These are phyloP conservation scores for Oxyura jamaicensis DNA, from an alignment of 2,113 vertebrate species.

Conservation along the genomic window DNA sequence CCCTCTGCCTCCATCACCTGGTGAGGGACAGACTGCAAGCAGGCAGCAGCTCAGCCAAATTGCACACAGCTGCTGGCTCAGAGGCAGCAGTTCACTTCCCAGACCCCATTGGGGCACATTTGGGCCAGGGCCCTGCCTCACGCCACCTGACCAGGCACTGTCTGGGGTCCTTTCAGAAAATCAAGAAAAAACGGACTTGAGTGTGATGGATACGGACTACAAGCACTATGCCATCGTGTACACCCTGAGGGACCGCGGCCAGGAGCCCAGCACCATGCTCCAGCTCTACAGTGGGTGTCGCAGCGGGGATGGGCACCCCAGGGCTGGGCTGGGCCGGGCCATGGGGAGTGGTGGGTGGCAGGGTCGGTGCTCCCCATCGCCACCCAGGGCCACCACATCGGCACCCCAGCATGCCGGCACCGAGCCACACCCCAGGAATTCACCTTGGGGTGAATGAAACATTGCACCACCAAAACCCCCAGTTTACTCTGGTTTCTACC, in stretches of 20 bases:
- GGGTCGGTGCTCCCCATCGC: background rate
- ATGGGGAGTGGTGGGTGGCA: fast-evolving
- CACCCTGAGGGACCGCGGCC: fast-evolving
- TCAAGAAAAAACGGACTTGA: background rate
- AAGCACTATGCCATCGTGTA: background rate
- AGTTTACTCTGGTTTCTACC: fast-evolving
- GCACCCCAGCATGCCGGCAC: background rate
- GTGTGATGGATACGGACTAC: background rate
- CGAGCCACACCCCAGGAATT: background rate
- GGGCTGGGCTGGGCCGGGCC: background rate
- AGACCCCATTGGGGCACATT: fast-evolving
- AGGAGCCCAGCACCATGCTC: fast-evolving
- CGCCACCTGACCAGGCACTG: fast-evolving
- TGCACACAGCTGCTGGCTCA: fast-evolving
- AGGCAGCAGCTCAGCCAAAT: fast-evolving
- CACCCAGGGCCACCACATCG: fast-evolving
- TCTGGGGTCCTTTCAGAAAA: background rate
- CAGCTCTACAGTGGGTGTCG: slow-evolving; percentile 11
- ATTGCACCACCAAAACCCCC: background rate
- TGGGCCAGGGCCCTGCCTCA: background rate
- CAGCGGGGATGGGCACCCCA: fast-evolving
- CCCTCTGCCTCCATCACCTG: fast-evolving
- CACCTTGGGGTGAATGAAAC: background rate
- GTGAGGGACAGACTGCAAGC: fast-evolving
- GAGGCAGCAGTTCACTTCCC: background rate